Conservation (phyloP, 2,888 invertebrate species). For the Drosophila meridionalis region DNA sequence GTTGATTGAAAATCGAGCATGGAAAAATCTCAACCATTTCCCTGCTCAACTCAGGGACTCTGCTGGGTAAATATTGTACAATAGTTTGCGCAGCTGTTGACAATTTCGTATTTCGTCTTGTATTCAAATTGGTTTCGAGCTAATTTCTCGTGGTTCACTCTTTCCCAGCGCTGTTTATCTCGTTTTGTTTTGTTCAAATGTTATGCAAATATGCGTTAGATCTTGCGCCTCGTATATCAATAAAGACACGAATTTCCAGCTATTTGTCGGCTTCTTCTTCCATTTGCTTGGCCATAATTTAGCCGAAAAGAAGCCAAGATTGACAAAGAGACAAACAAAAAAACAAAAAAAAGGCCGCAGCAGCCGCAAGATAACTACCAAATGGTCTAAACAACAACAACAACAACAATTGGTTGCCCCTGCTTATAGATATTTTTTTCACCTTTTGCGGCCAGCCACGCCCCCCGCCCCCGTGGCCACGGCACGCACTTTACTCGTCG, state of each 20-base stretch:
- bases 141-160: not conserved
- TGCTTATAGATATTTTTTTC: constrained; percentile 55
- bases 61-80: not conserved
- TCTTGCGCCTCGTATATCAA: constrained; percentile 9
- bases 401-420: constrained; percentile 35
- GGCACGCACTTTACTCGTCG: constrained; percentile 66
- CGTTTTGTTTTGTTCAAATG: constrained; percentile 31
- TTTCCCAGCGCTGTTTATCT: constrained; percentile 1
- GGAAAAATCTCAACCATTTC: constrained; percentile 8
- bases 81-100: constrained; percentile 10
- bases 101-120: not conserved
- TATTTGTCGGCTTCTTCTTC: constrained; percentile 9
- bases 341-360: constrained; percentile 11
- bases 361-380: constrained; percentile 37
- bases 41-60: too few species aligned
- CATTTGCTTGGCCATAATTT: constrained; percentile 16
- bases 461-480: constrained; percentile 2
- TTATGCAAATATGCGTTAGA: constrained; percentile 49
- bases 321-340: constrained; percentile 13
- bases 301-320: constrained; percentile 17
- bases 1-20: constrained; percentile 10
- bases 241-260: constrained; percentile 9
- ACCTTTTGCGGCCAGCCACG: constrained; percentile 8
- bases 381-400: constrained; percentile 26
- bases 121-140: constrained; percentile 7